These are phyloP conservation scores for Neosilurus hyrtlii DNA, from an alignment of 2,797 vertebrate genomes.

Conservation along the genomic window DNA sequence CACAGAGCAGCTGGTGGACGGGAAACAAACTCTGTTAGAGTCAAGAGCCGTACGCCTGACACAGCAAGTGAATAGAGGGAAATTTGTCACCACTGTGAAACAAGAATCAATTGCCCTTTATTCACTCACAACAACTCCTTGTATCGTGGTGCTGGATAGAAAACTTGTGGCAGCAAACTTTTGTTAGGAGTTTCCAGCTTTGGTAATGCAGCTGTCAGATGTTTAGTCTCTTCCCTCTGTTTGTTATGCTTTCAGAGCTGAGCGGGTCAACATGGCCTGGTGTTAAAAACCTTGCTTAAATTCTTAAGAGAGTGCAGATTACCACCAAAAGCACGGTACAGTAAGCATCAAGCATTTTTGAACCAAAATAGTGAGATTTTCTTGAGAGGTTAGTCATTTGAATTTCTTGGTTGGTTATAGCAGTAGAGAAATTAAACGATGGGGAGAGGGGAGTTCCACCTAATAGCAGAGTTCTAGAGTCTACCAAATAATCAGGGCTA, in stretches of 20 bases:
- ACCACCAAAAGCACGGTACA: background rate
- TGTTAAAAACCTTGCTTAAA: slow-evolving; percentile 22
- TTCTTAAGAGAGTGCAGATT: slow-evolving; percentile 28
- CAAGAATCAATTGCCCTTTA: slow-evolving; percentile 41
- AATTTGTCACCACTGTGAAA: slow-evolving; percentile 43
- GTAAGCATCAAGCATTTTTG: background rate
- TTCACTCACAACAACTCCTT: slow-evolving; percentile 29
- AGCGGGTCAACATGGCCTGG: slow-evolving; percentile 28
- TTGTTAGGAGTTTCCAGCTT: slow-evolving; percentile 36
- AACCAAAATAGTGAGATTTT: background rate
- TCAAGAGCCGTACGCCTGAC: slow-evolving; percentile 22
- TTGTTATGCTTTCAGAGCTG: slow-evolving; percentile 33
- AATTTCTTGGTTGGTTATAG: background rate
- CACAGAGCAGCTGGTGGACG: slow-evolving; percentile 53
- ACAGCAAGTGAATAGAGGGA: slow-evolving; percentile 42
- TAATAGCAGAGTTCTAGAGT: background rate
- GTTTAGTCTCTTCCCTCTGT: slow-evolving; percentile 46
- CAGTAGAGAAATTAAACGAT: background rate
- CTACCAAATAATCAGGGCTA: background rate
- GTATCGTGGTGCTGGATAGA: slow-evolving; percentile 18
- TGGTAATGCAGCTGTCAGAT: slow-evolving; percentile 54
- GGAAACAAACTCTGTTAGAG: slow-evolving; percentile 42
- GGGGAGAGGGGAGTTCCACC: background rate
- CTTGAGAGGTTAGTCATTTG: no score
- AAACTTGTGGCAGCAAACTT: slow-evolving; percentile 31